Evolutionary conservation across 2,888 invertebrate genomes (phyloP).

Genomic region (Drepana falcataria): DNA sequence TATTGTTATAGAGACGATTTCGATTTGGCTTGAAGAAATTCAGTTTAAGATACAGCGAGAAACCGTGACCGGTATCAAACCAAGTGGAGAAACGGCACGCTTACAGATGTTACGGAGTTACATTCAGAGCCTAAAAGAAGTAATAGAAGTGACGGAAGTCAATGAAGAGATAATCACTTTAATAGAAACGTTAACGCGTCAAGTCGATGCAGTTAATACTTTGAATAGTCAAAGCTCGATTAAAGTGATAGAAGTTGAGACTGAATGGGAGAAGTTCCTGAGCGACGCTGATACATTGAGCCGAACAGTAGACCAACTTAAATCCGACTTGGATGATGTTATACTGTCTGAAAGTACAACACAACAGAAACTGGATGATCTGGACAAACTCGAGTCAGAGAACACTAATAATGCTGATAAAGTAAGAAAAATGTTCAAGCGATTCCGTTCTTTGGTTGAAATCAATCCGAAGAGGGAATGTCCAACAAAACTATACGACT

Average conservation of each 20-base stretch:
- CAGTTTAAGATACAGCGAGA: constrained; percentile 84
- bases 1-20: constrained; percentile 88
- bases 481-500: constrained; percentile 81
- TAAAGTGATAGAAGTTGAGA: constrained; percentile 77
- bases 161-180: constrained; percentile 82
- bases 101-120: constrained; percentile 71
- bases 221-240: constrained; percentile 70
- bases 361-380: constrained; percentile 81
- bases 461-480: constrained; percentile 84
- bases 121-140: constrained; percentile 78
- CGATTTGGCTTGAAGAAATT: constrained; percentile 90
- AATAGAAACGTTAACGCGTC: constrained; percentile 80
- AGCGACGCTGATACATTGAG: constrained; percentile 80
- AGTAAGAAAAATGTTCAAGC: constrained; percentile 80
- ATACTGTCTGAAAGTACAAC: constrained; percentile 82
- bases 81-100: constrained; percentile 46
- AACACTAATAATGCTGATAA: constrained; percentile 82
- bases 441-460: constrained; percentile 81
- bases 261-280: constrained; percentile 85
- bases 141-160: constrained; percentile 83
- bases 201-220: constrained; percentile 84
- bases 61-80: constrained; percentile 37
- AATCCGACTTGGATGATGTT: constrained; percentile 74
- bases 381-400: constrained; percentile 84
- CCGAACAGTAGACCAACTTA: constrained; percentile 67